Conservation (phyloP, 2,797 vertebrate species). For the Sebastes baramenuke region DNA sequence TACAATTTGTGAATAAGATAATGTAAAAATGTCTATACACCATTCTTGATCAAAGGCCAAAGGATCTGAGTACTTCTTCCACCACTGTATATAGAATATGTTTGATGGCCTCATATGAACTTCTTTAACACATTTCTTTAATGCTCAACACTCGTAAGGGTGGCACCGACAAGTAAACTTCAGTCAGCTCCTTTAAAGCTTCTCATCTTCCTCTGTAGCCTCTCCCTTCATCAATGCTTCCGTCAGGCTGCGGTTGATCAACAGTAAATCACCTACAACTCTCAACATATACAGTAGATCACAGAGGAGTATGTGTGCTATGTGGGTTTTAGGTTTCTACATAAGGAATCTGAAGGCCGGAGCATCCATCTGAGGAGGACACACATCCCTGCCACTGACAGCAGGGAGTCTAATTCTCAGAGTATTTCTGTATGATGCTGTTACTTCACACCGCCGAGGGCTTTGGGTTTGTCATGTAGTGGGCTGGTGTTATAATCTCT, state of each 20-base stretch:
- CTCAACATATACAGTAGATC: conserved; percentile 31
- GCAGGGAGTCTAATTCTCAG: conserved; percentile 45
- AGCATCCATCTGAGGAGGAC: conserved; percentile 29
- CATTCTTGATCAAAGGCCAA: not conserved
- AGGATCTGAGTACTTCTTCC: not conserved
- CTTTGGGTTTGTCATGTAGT: conserved; percentile 1
- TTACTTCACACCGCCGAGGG: conserved; percentile 21
- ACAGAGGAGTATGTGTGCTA: conserved; percentile 15
- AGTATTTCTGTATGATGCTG: conserved; percentile 50
- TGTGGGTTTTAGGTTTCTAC: conserved; percentile 57
- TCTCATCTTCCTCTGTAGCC: conserved; percentile 29
- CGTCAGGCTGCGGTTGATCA: conserved; percentile 10
- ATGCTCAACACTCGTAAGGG: not conserved
- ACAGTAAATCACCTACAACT: conserved; percentile 28
- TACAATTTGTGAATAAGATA: not conserved
- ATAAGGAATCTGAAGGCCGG: conserved; percentile 26
- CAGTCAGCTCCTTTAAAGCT: not conserved
- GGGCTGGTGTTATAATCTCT: conserved; percentile 4
- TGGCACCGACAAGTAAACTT: not conserved
- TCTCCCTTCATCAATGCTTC: conserved; percentile 10
- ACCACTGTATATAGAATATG: not conserved
- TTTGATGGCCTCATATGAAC: not conserved
- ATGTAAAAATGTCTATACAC: not conserved
- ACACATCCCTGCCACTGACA: conserved; percentile 56
- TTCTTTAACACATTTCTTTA: not conserved